Evolutionary conservation across 2,797 vertebrate species (phyloP), one percentile per base, ranked within the genome.

Genomic region (Artibeus lituratus): DNA sequence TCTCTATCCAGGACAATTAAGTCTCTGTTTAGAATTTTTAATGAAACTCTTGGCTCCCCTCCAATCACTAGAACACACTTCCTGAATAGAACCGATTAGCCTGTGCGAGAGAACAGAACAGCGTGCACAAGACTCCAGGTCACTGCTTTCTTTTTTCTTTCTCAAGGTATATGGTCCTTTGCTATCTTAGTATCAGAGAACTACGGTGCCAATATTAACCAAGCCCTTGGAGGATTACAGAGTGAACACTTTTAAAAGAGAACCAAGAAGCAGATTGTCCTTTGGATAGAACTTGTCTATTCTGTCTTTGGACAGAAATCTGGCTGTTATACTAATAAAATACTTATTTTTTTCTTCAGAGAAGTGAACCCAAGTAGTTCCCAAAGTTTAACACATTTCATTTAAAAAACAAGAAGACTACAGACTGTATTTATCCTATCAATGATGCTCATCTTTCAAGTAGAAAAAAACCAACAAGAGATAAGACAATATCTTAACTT

Each of bases 401-500:
- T 74, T 80, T 89, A 86, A 73, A 70, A 19, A 92, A 44, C 44
- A 44, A 44, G 10, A 9, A 44, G 44, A 44, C 44, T 44, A 44
- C 44, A 6, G 44, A 44, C 2, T 80, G 2, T 92, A 42, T 94
- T 97, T 91, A n/a, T n/a, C 49, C 18, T 87, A 24, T 85, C 22
- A 21, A 7, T 77, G 51, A 77, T n/a, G 39, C 18, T 62, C 37
- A 5, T 72, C 49, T 92, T 92, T 78, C 35, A 59, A 22, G 87
- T 94, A 93, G 65, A 53, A 6, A 76, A 10, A 93, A 87, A 77
- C 82, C 74, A 96, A 12, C 57, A 35, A 94, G 39, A 96, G 15
- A 87, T 70, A 89, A n/a, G 88, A 94, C 10, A 95, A 39, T 89
- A 24, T 92, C 69, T 93, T 94, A 94, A 92, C 53, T 87, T 94